Percentiles rank a stretch among this genome's conserved stretches.
phyloP scores from a whole-genome alignment of 2,113 vertebrate genomes.

The Tympanuchus pallidicinctus region DNA sequence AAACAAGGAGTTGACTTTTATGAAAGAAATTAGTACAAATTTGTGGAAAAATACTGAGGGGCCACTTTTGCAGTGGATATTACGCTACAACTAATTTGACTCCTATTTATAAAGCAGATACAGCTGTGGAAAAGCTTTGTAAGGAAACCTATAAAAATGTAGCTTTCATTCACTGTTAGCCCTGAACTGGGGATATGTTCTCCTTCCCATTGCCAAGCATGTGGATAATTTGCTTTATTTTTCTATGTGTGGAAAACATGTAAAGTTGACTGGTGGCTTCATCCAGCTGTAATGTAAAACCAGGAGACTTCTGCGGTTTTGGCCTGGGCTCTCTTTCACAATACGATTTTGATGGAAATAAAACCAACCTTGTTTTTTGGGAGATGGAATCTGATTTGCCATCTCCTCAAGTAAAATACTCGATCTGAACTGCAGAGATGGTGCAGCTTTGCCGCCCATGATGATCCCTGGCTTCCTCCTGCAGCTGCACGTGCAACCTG shows the following conservation, averaged over 20 bases:
- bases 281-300: conserved; percentile 6
- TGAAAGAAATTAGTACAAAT: not conserved
- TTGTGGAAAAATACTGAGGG: not conserved
- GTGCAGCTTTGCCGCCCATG: not conserved
- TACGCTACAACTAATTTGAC: not conserved
- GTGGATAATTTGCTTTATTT: not conserved
- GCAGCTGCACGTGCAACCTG: not conserved
- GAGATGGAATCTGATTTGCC: not conserved
- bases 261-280: not conserved
- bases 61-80: not conserved
- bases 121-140: conserved; percentile 17
- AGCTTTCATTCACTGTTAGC: conserved; percentile 1
- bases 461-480: not conserved
- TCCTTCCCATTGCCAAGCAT: not conserved
- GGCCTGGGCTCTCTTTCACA: not conserved
- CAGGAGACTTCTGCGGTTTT: conserved; percentile 3
- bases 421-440: not conserved
- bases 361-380: not conserved
- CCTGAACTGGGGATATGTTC: not conserved
- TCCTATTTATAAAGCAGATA: conserved; percentile 32
- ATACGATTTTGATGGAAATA: conserved; percentile 38
- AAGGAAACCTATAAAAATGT: not conserved
- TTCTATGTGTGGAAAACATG: not conserved
- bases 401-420: not conserved
- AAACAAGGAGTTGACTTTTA: not conserved